Evolutionary conservation across 2,797 vertebrate genomes (phyloP).

Genomic region (Micropoecilia bifurca): DNA sequence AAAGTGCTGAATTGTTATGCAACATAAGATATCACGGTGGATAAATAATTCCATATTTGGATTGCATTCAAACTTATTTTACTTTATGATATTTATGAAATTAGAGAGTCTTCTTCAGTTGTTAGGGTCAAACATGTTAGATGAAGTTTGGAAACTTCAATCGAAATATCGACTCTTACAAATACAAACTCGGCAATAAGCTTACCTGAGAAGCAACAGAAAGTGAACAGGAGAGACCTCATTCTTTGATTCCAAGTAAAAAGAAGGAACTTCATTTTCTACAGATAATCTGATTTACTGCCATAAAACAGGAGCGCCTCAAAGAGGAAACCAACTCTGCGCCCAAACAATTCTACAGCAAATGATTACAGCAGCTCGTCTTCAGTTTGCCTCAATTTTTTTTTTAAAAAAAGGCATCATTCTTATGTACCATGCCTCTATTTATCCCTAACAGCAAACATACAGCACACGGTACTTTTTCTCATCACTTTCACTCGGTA

Average conservation of each 20-base stretch:
- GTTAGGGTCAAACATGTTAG: background rate
- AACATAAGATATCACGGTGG: background rate
- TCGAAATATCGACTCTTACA: background rate
- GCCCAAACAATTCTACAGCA: constrained; percentile 19
- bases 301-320: background rate
- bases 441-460: constrained; percentile 4
- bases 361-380: constrained; percentile 6
- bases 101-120: background rate
- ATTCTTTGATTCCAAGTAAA: constrained; percentile 44
- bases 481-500: background rate
- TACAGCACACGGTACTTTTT: background rate
- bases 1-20: background rate
- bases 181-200: constrained; percentile 9
- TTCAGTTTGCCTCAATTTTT: constrained; percentile 20
- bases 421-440: background rate
- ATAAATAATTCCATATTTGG: background rate
- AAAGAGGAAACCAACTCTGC: background rate
- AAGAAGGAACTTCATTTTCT: constrained; percentile 9
- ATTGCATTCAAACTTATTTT: background rate
- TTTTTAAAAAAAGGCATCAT: background rate
- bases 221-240: constrained; percentile 38
- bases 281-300: constrained; percentile 29
- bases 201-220: constrained; percentile 63
- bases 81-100: background rate
- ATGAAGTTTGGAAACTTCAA: background rate